phyloP scores from a whole-genome alignment of 2,797 vertebrate species.

The Loris lydekkerianus region DNA sequence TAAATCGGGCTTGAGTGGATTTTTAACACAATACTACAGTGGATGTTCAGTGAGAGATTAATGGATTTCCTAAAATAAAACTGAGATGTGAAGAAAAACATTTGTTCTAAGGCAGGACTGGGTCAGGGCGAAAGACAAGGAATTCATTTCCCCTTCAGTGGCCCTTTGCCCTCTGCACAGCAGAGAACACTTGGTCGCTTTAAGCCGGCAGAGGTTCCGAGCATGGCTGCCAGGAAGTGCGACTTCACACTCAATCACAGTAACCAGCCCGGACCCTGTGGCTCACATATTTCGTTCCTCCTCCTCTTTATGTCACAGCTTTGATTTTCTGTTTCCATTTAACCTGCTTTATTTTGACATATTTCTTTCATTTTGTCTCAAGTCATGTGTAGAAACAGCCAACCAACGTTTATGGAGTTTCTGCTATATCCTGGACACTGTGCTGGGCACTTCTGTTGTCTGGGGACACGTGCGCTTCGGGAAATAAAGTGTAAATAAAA shows the following conservation, averaged over 20 bases:
- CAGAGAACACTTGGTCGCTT: neutral
- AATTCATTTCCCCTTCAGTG: neutral
- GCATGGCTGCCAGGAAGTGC: constrained; percentile 40
- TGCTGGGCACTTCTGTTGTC: neutral
- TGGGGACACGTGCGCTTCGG: neutral
- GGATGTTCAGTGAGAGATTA: neutral
- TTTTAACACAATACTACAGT: neutral
- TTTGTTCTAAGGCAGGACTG: neutral
- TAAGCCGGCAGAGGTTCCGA: neutral
- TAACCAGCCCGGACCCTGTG: neutral
- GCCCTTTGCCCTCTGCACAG: neutral
- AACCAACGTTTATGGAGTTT: neutral
- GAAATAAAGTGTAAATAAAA: neutral
- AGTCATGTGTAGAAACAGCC: neutral
- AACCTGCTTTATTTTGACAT: constrained; percentile 52
- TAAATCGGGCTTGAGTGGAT: neutral
- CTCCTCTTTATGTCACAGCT: neutral
- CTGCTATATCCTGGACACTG: rapidly evolving
- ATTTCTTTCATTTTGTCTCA: neutral
- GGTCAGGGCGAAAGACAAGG: neutral
- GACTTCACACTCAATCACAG: constrained; percentile 60
- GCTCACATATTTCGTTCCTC: constrained; percentile 42
- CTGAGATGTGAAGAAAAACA: neutral
- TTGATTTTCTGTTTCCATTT: constrained; percentile 55
- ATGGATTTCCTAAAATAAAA: neutral